Percentiles rank a stretch among this genome's conserved stretches.
phyloP scores from a whole-genome alignment of 2,888 invertebrate species.

The Autographa pulchrina region DNA sequence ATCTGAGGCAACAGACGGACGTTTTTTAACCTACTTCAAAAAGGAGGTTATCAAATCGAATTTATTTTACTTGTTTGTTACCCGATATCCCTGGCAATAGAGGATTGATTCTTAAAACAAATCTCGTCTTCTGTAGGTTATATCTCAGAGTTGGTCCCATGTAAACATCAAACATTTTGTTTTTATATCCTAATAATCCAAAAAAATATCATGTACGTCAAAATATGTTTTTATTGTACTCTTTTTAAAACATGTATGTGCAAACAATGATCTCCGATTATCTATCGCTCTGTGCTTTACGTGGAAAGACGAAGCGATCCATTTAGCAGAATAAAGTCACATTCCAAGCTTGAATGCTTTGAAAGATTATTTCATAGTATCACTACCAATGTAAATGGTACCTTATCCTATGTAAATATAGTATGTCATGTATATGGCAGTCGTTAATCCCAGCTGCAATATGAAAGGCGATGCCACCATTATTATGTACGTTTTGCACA shows the following conservation, averaged over 20 bases:
- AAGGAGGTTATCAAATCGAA: too few species aligned
- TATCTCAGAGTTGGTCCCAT: too few species aligned
- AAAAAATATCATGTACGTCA: too few species aligned
- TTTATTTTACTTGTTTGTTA: too few species aligned
- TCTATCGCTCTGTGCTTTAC: slow-evolving; percentile 41
- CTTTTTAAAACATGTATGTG: too few species aligned
- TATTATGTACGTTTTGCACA: slow-evolving; percentile 63
- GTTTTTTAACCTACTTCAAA: slow-evolving; percentile 17
- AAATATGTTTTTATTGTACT: too few species aligned
- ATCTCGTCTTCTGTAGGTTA: too few species aligned
- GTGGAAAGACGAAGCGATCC: slow-evolving; percentile 27
- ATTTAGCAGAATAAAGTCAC: slow-evolving; percentile 27
- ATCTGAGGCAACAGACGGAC: slow-evolving; percentile 43
- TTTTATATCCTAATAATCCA: too few species aligned
- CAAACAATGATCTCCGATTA: slow-evolving; percentile 7
- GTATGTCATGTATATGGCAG: not conserved
- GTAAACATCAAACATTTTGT: too few species aligned
- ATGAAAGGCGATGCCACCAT: slow-evolving; percentile 47
- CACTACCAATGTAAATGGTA: not conserved
- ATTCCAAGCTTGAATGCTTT: not conserved
- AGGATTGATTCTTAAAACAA: too few species aligned
- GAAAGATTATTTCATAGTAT: not conserved
- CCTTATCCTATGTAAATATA: slow-evolving; percentile 11
- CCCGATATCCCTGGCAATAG: too few species aligned
- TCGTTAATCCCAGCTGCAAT: slow-evolving; percentile 33